These are phyloP conservation scores for Neocloeon triangulifer DNA, from an alignment of 1,140 invertebrate species.

Conservation along the genomic window DNA sequence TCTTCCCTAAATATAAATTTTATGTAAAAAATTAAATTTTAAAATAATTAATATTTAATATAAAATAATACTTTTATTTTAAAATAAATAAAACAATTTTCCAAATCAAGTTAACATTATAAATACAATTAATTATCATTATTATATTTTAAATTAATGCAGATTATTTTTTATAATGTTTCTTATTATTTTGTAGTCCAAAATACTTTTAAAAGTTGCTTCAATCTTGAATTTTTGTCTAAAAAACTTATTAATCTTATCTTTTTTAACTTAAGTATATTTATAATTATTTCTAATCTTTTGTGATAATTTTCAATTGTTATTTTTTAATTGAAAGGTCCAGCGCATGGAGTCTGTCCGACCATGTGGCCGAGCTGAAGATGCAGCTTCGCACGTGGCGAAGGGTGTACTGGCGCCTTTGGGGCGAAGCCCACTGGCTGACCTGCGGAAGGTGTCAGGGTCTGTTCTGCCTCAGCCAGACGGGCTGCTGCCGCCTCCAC, in stretches of 20 bases:
- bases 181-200: conserved; percentile 2
- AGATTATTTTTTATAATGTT: neutral
- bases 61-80: too few relatives aligned
- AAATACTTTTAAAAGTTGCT: neutral
- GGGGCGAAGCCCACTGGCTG: conserved; percentile 68
- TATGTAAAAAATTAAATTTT: too few relatives aligned
- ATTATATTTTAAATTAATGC: neutral
- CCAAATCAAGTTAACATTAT: too few relatives aligned
- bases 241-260: neutral
- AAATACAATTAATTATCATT: too few relatives aligned
- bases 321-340: conserved; percentile 7
- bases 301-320: neutral
- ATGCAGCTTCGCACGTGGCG: conserved; percentile 63
- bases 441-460: conserved; percentile 48
- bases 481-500: conserved; percentile 60
- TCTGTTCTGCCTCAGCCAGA: conserved; percentile 50
- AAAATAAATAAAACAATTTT: too few relatives aligned
- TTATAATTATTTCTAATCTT: neutral
- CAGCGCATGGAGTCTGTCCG: conserved; percentile 65
- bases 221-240: neutral
- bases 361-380: conserved; percentile 51
- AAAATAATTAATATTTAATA: too few relatives aligned
- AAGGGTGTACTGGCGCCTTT: conserved; percentile 78
- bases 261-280: neutral
- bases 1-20: neutral